Conservation (phyloP, 2,888 invertebrate species). For the Diogma glabrata region DNA sequence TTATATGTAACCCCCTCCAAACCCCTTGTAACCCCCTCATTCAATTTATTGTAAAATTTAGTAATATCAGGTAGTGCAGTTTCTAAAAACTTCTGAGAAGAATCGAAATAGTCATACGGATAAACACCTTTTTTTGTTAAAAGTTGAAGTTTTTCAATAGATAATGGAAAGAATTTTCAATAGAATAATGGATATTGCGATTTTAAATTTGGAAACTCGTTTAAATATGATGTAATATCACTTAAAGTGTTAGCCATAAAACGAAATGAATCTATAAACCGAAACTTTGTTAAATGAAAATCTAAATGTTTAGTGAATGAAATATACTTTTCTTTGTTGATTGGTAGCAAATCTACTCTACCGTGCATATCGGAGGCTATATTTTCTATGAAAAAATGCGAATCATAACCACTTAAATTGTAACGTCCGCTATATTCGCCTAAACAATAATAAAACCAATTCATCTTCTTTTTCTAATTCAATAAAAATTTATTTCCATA, state of each 20-base stretch:
- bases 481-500: too few relatives aligned
- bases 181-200: neutral
- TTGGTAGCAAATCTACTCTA: conserved; percentile 11
- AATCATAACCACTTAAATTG: too few relatives aligned
- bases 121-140: conserved; percentile 2
- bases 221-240: conserved; percentile 2
- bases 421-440: too few relatives aligned
- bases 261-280: conserved; percentile 14
- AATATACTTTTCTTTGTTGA: conserved; percentile 14
- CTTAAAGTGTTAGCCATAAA: conserved; percentile 13
- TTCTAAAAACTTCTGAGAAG: neutral
- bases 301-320: conserved; percentile 14
- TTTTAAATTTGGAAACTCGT: neutral
- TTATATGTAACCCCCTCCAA: too few relatives aligned
- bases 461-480: too few relatives aligned
- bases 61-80: neutral
- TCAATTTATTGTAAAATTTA: neutral
- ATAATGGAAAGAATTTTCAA: too few relatives aligned
- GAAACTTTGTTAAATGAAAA: conserved; percentile 4
- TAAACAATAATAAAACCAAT: too few relatives aligned
- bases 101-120: conserved; percentile 3
- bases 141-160: neutral
- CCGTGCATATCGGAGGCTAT: too few relatives aligned
- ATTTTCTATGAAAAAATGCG: too few relatives aligned
- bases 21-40: neutral